Conservation (phyloP, 2,113 vertebrate genomes). For the Mobula hypostoma region DNA sequence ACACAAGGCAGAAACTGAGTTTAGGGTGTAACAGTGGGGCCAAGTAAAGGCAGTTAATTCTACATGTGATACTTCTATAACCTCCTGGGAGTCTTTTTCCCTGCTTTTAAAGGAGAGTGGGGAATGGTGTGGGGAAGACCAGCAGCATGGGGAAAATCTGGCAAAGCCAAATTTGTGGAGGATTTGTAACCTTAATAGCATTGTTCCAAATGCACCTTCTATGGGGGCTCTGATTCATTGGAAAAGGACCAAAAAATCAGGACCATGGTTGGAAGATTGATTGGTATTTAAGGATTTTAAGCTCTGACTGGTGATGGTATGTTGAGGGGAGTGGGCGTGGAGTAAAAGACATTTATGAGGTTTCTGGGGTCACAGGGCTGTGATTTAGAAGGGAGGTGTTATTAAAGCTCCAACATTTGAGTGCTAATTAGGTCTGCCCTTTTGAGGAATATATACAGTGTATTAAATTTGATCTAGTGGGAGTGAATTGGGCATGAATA, state of each 20-base stretch:
- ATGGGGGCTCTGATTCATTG: background rate
- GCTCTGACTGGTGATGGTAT: background rate
- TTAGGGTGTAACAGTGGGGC: background rate
- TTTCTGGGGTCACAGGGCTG: too few species aligned
- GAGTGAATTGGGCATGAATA: background rate
- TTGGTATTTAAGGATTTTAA: background rate
- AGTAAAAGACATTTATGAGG: background rate
- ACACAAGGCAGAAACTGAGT: background rate
- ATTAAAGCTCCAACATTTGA: background rate
- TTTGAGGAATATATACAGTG: background rate
- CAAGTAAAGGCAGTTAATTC: background rate
- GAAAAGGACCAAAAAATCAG: background rate
- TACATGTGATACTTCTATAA: background rate
- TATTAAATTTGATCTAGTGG: background rate
- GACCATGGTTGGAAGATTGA: background rate
- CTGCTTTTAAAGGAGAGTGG: background rate
- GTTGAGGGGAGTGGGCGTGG: background rate
- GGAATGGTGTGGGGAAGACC: background rate
- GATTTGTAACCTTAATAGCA: background rate
- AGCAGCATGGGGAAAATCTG: background rate
- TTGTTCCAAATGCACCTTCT: background rate
- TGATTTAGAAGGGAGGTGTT: too few species aligned
- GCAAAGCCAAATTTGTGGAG: background rate
- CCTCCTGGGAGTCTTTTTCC: background rate
- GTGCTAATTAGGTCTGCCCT: background rate